These are phyloP conservation scores for Amiota communis DNA, from an alignment of 2,888 invertebrate species.

Conservation along the genomic window DNA sequence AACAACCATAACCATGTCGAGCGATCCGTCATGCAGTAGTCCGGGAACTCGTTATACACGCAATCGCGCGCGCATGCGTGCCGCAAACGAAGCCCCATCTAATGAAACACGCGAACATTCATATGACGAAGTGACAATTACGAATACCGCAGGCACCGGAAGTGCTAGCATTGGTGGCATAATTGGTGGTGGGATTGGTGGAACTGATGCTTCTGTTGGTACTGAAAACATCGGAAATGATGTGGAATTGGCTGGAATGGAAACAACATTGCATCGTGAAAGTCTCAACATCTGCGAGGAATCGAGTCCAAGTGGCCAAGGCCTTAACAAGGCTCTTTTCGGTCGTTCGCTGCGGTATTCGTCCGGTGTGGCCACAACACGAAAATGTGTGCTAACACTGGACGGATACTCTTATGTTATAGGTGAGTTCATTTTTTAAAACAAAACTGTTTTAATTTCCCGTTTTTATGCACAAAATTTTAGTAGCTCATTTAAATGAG, in stretches of 20 bases:
- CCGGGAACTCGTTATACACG: slow-evolving; percentile 46
- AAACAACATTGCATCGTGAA: slow-evolving; percentile 56
- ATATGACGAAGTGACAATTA: slow-evolving; percentile 54
- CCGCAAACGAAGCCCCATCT: slow-evolving; percentile 48
- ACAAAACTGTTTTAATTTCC: background rate
- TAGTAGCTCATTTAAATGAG: background rate
- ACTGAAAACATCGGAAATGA: slow-evolving; percentile 30
- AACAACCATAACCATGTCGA: slow-evolving; percentile 1
- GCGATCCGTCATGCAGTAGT: slow-evolving; percentile 25
- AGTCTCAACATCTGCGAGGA: slow-evolving; percentile 62
- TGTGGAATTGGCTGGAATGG: slow-evolving; percentile 50
- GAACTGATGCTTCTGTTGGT: slow-evolving; percentile 17
- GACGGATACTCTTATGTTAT: slow-evolving; percentile 92
- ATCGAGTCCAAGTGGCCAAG: slow-evolving; percentile 60
- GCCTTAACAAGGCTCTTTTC: slow-evolving; percentile 58
- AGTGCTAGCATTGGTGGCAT: slow-evolving; percentile 33
- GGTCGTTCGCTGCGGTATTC: slow-evolving; percentile 69
- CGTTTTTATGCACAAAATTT: background rate
- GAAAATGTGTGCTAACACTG: slow-evolving; percentile 87
- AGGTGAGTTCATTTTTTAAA: slow-evolving; percentile 77
- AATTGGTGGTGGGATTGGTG: slow-evolving; percentile 27
- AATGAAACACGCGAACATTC: slow-evolving; percentile 61
- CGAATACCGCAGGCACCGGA: slow-evolving; percentile 34
- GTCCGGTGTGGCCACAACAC: slow-evolving; percentile 75
- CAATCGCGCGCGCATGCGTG: slow-evolving; percentile 62